Conservation (phyloP, 2,113 vertebrate species). For the Xenopus tropicalis region DNA sequence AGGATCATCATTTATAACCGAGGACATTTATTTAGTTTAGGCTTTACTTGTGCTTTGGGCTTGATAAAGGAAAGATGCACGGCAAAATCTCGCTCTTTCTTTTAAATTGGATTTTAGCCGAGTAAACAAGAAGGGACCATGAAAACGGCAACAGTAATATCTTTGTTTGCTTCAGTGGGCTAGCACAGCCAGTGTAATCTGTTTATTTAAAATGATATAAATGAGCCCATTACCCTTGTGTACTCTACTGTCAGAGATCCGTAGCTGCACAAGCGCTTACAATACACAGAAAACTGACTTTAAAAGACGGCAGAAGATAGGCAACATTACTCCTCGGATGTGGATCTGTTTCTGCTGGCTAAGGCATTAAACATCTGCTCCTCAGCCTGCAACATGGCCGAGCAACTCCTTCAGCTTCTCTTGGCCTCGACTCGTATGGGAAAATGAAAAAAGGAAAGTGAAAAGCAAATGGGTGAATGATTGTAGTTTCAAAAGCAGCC, state of each 20-base stretch:
- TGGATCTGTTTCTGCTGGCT: background rate
- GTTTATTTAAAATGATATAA: constrained; percentile 2
- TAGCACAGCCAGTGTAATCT: background rate
- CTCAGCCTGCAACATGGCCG: background rate
- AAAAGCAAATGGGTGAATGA: no score
- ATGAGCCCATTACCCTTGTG: background rate
- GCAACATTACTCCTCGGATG: background rate
- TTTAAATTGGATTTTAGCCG: background rate
- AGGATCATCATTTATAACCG: background rate
- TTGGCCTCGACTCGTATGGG: background rate
- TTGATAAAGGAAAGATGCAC: background rate
- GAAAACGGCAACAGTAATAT: background rate
- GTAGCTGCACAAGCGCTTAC: background rate
- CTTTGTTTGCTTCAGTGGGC: background rate
- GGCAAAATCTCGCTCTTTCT: background rate
- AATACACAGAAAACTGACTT: background rate
- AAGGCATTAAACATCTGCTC: background rate
- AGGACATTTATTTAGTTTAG: background rate
- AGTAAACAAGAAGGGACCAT: background rate
- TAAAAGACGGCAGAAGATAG: background rate
- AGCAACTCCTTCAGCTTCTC: background rate
- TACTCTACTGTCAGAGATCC: background rate
- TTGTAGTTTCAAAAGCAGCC: no score
- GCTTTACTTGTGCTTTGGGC: background rate
- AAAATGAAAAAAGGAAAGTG: background rate